Conservation (phyloP, 2,797 vertebrate genomes). For the Rhynchotus rufescens region DNA sequence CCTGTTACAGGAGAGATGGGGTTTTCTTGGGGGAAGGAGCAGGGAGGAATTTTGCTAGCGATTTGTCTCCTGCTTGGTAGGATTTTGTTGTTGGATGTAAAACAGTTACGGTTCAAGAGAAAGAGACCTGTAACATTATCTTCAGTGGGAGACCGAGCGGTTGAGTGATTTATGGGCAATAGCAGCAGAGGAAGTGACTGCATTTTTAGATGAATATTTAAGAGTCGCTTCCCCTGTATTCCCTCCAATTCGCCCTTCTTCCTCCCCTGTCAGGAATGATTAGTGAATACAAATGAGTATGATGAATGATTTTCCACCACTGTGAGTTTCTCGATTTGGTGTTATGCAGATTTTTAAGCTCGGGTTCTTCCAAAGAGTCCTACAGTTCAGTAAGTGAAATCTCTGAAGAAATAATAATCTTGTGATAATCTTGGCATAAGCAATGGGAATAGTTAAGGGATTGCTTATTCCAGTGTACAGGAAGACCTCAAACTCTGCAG, state of each 20-base stretch:
- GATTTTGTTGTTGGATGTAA: not conserved
- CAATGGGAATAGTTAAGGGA: too few relatives aligned
- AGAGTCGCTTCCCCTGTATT: not conserved
- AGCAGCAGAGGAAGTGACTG: not conserved
- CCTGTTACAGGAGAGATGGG: not conserved
- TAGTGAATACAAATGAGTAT: not conserved
- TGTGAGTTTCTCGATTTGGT: not conserved
- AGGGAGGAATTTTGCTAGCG: not conserved
- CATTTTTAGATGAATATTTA: not conserved
- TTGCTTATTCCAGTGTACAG: not conserved
- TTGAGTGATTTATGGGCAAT: not conserved
- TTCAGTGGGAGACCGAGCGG: not conserved
- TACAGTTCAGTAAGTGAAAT: not conserved
- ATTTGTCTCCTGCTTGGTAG: not conserved
- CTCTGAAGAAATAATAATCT: too few relatives aligned
- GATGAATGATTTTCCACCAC: not conserved
- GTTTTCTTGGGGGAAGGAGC: not conserved
- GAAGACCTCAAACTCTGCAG: not conserved
- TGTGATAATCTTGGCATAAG: not conserved
- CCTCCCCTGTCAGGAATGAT: not conserved
- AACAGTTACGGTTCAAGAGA: not conserved
- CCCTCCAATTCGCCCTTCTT: not conserved
- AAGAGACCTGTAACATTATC: not conserved
- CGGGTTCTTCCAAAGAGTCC: not conserved
- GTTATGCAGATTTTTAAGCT: not conserved